These are phyloP conservation scores for Avahi laniger DNA, from an alignment of 2,797 vertebrate species.

Conservation along the genomic window DNA sequence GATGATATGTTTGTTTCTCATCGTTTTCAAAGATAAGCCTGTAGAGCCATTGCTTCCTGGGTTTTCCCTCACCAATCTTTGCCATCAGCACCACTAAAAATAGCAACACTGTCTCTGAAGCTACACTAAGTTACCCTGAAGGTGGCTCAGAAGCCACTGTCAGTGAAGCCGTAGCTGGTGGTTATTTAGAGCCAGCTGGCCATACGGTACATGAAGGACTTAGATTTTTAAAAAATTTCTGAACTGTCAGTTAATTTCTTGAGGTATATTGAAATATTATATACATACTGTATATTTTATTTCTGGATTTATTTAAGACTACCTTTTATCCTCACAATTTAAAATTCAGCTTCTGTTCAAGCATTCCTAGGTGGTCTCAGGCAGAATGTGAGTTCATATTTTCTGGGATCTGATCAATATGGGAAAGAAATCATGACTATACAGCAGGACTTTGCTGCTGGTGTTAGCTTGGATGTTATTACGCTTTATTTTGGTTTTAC, in stretches of 20 bases:
- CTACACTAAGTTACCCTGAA: conserved; percentile 3
- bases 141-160: neutral
- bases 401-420: neutral
- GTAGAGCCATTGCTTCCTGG: neutral
- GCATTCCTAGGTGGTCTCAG: neutral
- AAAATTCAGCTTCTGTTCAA: neutral
- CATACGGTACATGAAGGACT: neutral
- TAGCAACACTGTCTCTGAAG: neutral
- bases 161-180: neutral
- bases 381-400: neutral
- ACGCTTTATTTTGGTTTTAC: neutral
- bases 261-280: neutral
- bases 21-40: conserved; percentile 1
- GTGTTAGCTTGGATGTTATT: neutral
- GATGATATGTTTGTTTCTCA: neutral
- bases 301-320: neutral
- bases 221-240: conserved; percentile 27
- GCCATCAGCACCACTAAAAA: conserved; percentile 4
- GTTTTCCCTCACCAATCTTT: neutral
- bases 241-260: conserved; percentile 41
- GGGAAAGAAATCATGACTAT: neutral
- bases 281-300: neutral
- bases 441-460: neutral
- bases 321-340: neutral
- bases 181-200: neutral